Evolutionary conservation across 2,797 vertebrate genomes (phyloP).

Genomic region (Agapornis canus): DNA sequence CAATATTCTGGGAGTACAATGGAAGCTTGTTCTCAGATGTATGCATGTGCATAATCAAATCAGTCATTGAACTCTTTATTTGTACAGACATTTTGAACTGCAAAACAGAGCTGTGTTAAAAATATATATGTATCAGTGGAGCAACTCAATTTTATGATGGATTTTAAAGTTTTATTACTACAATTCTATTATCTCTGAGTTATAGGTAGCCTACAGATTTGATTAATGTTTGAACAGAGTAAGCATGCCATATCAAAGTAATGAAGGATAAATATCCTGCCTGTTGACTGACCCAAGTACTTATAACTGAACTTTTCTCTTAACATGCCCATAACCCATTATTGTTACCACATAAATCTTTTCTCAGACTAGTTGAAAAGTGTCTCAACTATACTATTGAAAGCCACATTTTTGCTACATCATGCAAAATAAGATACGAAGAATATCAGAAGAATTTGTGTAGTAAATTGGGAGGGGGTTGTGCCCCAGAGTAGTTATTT

Average conservation of each 20-base stretch:
- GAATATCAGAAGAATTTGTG: not conserved
- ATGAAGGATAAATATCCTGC: not conserved
- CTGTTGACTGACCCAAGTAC: not conserved
- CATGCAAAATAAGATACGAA: fast-evolving
- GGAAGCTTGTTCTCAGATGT: not conserved
- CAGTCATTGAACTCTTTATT: not conserved
- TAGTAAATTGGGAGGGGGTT: not conserved
- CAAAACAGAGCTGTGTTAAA: not conserved
- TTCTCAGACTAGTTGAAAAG: not conserved
- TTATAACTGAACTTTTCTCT: not conserved
- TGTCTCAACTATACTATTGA: not conserved
- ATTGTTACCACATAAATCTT: not conserved
- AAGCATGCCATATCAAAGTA: not conserved
- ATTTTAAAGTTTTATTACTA: not conserved
- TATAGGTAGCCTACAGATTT: not conserved
- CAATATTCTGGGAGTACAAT: not conserved
- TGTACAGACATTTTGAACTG: not conserved
- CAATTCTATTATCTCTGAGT: not conserved
- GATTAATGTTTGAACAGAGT: not conserved
- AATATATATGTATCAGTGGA: not conserved
- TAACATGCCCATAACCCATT: fast-evolving
- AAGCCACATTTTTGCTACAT: not conserved
- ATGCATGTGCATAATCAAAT: not conserved
- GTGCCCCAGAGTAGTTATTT: not conserved
- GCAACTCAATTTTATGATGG: not conserved